A percentile compares a stretch with the other conserved stretches of the same genome.
phyloP scores from a whole-genome alignment of 1,140 invertebrate genomes.

The Saccostrea echinata region DNA sequence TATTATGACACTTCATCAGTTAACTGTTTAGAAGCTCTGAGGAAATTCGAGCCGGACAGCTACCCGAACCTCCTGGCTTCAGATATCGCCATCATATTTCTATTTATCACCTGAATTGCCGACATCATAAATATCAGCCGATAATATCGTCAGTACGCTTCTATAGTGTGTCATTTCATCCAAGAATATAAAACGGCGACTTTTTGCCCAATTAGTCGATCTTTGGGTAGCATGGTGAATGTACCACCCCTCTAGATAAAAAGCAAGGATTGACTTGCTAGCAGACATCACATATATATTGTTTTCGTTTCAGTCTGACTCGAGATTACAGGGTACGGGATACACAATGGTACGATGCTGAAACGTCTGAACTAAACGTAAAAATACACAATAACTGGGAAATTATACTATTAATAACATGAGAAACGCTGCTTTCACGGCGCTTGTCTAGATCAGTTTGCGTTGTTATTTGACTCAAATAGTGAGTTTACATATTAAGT shows the following conservation, averaged over 20 bases:
- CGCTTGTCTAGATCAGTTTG: background rate
- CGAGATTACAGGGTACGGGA: background rate
- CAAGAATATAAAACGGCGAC: conserved; percentile 19
- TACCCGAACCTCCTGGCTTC: background rate
- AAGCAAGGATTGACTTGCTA: background rate
- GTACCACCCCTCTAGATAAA: background rate
- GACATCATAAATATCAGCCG: conserved; percentile 22
- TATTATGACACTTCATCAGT: background rate
- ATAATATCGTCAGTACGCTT: background rate
- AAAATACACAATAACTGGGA: conserved; percentile 9
- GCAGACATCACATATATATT: background rate
- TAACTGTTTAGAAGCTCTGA: background rate
- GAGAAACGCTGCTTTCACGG: background rate
- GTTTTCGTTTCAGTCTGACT: background rate
- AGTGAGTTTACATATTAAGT: no score
- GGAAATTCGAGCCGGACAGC: background rate
- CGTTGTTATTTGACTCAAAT: no score
- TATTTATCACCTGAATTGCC: conserved; percentile 12
- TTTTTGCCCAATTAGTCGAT: conserved; percentile 31
- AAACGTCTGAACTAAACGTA: background rate
- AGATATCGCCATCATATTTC: conserved; percentile 1
- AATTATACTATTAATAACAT: conserved; percentile 5
- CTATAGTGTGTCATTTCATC: background rate
- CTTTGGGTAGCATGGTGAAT: background rate
- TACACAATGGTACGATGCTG: background rate